These are phyloP conservation scores for Bergia sp. DNA, from an alignment of 92 coral and sea anemone genomes.

Conservation along the genomic window DNA sequence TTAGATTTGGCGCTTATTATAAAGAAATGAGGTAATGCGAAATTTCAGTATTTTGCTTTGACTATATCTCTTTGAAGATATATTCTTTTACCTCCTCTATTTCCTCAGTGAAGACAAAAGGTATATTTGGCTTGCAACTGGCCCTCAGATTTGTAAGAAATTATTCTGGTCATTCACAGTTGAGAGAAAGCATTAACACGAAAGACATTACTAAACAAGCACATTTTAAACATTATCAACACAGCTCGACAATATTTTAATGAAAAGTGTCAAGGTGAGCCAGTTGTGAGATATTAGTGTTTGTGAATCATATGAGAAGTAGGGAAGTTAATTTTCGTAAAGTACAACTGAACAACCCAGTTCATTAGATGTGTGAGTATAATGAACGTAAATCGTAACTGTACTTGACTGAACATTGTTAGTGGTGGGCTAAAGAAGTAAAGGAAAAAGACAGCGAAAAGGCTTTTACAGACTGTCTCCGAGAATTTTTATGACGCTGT, in stretches of 20 bases:
- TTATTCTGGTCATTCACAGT: background rate
- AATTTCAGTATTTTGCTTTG: too few relatives aligned
- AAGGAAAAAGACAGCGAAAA: too few relatives aligned
- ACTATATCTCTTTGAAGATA: too few relatives aligned
- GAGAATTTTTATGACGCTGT: background rate
- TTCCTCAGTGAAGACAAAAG: too few relatives aligned
- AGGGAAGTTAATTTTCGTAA: background rate
- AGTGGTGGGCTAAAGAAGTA: background rate
- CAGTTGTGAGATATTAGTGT: background rate
- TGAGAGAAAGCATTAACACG: background rate
- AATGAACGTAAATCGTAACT: background rate
- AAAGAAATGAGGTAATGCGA: too few relatives aligned
- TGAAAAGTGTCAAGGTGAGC: background rate
- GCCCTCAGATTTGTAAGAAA: background rate
- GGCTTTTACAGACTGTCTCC: background rate
- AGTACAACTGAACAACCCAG: background rate
- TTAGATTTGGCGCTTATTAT: too few relatives aligned
- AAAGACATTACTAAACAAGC: too few relatives aligned
- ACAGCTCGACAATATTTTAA: background rate
- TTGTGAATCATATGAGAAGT: too few relatives aligned
- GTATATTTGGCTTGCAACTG: too few relatives aligned
- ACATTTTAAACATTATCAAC: background rate
- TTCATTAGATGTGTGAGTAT: background rate
- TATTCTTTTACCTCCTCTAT: too few relatives aligned
- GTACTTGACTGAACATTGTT: too few relatives aligned